Evolutionary conservation across 2,888 invertebrate species (phyloP).

Genomic region (Leucophenga maculata): DNA sequence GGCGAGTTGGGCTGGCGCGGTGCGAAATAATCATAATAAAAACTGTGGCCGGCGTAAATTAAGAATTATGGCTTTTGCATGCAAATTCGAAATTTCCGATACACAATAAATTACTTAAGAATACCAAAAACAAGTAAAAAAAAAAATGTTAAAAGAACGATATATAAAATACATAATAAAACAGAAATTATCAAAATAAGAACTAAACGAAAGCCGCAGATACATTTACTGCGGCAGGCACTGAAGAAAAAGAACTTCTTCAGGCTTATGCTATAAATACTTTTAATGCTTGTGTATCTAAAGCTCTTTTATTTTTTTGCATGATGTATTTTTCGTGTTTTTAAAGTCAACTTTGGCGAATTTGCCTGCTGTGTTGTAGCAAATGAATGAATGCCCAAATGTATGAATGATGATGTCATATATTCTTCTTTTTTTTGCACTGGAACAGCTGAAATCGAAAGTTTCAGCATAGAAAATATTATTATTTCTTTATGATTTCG

Average conservation of each 20-base stretch:
- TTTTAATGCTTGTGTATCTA: neutral
- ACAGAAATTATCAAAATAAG: neutral
- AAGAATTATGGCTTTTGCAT: conserved; percentile 70
- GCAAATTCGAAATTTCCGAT: conserved; percentile 68
- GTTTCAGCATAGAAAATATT: too few relatives aligned
- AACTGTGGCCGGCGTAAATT: conserved; percentile 65
- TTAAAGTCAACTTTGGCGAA: too few relatives aligned
- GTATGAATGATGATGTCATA: too few relatives aligned
- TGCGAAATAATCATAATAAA: conserved; percentile 56
- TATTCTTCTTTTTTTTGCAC: too few relatives aligned
- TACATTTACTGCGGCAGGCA: neutral
- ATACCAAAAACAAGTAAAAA: conserved; percentile 16
- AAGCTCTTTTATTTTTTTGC: too few relatives aligned
- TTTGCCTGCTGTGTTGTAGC: too few relatives aligned
- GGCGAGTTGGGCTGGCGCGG: conserved; percentile 18
- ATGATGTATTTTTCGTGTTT: too few relatives aligned
- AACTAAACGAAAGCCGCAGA: neutral
- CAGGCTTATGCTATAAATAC: neutral
- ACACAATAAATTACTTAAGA: conserved; percentile 68
- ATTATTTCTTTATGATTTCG: too few relatives aligned
- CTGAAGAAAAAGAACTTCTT: conserved; percentile 3
- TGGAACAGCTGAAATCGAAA: conserved; percentile 12
- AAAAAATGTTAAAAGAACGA: neutral
- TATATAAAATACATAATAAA: too few relatives aligned
- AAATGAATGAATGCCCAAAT: too few relatives aligned